Base-by-base conservation (phyloP, 1,140 invertebrate genomes). In the Papilio machaon region DNA sequence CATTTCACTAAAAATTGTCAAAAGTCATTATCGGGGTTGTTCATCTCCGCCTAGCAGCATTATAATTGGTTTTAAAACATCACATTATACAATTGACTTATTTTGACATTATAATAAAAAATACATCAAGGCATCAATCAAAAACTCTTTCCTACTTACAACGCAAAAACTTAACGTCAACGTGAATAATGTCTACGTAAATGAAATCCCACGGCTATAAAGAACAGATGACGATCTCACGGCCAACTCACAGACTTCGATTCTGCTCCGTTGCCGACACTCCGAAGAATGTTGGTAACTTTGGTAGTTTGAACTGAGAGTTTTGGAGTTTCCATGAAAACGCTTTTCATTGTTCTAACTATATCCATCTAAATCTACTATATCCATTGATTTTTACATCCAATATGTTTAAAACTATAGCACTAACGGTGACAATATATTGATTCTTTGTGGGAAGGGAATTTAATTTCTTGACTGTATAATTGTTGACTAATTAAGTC, bases 171-270 rank as follows among this genome's bases (percentile, higher is more conserved):
- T 91, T 86, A 87, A 82, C 81, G 84, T 81, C 73, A 81, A 83
- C 83, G 85, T 91, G 91, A 92, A 89, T 91, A 92, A 91, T 91
- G 90, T 91, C 87, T 85, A 84, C 84, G 87, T 88, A 89, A 92
- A 92, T 92, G 91, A 91, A 92, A 92, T 87, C 87, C 86, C 80
- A 58, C 79, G 80, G 86, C 90, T 85, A 91, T 92, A 91, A 92
- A 90, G 87, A 89, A 87, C 91, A 92, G 89, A 91, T 91, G 91
- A 89, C 90, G 91, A 81, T 80, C 67, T 73, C 75, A 73, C 74
- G 81, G 85, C 85, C 82, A 88, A 90, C 84, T 90, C 23, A 15
- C 73, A 23, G 74, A 19, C 47, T 76, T 76, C 52, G 47, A 76
- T 76, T 76, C 43, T 4, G 47, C 74, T 6, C 13, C 74, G 74